These are phyloP conservation scores for Chroicocephalus ridibundus DNA, from an alignment of 2,113 vertebrate species.

Conservation along the genomic window DNA sequence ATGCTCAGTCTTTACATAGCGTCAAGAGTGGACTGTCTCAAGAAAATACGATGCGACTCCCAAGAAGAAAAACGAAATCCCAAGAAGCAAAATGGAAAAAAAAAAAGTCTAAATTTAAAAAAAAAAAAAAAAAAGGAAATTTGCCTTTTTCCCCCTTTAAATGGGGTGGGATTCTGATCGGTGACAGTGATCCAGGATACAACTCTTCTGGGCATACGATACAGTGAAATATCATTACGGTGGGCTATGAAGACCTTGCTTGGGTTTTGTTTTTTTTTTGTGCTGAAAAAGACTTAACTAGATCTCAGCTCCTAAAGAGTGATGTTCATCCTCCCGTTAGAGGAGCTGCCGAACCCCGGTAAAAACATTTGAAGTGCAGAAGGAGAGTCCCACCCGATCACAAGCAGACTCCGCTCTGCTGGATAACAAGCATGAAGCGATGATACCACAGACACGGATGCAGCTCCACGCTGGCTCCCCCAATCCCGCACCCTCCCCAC, in stretches of 20 bases:
- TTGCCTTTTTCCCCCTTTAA: background rate
- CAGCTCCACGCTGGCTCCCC: background rate
- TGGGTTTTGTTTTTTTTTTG: background rate
- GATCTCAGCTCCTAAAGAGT: background rate
- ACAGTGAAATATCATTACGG: background rate
- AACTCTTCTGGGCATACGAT: background rate
- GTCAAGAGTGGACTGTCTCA: background rate
- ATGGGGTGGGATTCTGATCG: background rate
- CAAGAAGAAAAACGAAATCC: background rate
- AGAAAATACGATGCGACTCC: background rate
- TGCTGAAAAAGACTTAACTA: background rate
- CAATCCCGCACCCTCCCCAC: background rate
- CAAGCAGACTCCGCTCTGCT: background rate
- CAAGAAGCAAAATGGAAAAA: background rate
- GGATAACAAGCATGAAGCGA: background rate
- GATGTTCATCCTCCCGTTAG: background rate
- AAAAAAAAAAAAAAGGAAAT: background rate
- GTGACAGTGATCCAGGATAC: background rate
- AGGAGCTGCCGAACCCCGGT: background rate
- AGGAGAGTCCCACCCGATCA: background rate
- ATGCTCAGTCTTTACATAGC: background rate
- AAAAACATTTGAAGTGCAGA: background rate
- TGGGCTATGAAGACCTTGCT: background rate
- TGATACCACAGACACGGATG: fast-evolving
- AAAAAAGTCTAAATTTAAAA: background rate